These are phyloP conservation scores for Aricia agestis DNA, from an alignment of 1,140 invertebrate genomes.

Conservation along the genomic window DNA sequence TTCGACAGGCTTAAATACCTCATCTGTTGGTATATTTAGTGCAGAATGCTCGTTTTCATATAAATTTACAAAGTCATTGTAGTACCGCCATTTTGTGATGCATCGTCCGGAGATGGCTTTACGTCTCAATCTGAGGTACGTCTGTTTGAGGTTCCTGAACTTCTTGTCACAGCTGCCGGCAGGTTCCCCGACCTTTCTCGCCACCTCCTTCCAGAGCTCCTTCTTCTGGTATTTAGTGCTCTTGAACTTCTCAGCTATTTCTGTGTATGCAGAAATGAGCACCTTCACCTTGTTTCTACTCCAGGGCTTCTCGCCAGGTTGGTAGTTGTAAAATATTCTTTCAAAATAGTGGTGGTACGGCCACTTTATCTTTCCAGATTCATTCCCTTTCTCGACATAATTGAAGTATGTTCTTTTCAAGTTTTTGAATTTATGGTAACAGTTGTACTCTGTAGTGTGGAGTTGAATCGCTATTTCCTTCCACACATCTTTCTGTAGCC, in stretches of 20 bases:
- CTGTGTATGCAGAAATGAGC: conserved; percentile 53
- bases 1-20: conserved; percentile 35
- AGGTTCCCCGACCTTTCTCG: conserved; percentile 46
- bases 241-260: conserved; percentile 56
- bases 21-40: conserved; percentile 27
- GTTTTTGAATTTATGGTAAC: conserved; percentile 68
- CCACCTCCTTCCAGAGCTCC: conserved; percentile 66
- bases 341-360: conserved; percentile 64
- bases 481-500: conserved; percentile 61
- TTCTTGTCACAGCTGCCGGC: conserved; percentile 59
- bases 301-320: conserved; percentile 51
- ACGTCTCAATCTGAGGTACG: conserved; percentile 57
- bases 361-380: conserved; percentile 59
- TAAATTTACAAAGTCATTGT: conserved; percentile 60
- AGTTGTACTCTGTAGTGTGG: conserved; percentile 60
- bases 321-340: conserved; percentile 64
- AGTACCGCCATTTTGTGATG: conserved; percentile 64
- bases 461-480: conserved; percentile 55
- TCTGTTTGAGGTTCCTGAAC: conserved; percentile 67
- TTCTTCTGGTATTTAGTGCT: conserved; percentile 63
- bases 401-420: conserved; percentile 69
- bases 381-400: conserved; percentile 48
- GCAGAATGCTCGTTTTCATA: conserved; percentile 39
- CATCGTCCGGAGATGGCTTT: conserved; percentile 42
- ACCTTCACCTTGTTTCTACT: conserved; percentile 51